phyloP scores from a whole-genome alignment of 2,888 invertebrate genomes.

The Euphydryas editha region DNA sequence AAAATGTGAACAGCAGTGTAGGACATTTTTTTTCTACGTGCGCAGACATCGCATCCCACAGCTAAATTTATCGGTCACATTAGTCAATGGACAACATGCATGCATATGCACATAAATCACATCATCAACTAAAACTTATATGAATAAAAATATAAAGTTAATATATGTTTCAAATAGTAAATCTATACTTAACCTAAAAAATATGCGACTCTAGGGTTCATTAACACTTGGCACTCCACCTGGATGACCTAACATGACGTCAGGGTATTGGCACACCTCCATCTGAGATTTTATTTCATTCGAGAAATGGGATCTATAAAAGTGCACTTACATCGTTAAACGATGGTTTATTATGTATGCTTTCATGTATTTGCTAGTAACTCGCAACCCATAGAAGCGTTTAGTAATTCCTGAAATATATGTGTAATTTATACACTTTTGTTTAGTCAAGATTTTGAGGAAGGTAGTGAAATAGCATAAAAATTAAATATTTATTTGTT shows the following conservation, averaged over 20 bases:
- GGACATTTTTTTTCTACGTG: no score
- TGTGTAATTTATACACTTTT: background rate
- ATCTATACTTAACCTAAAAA: slow-evolving; percentile 3
- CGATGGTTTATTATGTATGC: slow-evolving; percentile 17
- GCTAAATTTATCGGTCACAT: no score
- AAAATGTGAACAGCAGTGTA: no score
- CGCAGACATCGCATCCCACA: no score
- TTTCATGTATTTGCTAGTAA: slow-evolving; percentile 1
- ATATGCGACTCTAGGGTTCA: slow-evolving; percentile 60
- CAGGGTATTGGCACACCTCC: slow-evolving; percentile 58
- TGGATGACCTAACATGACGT: slow-evolving; percentile 62
- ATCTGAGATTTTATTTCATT: slow-evolving; percentile 51
- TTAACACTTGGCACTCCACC: slow-evolving; percentile 76
- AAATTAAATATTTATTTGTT: no score
- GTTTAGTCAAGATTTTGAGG: no score
- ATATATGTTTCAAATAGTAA: background rate
- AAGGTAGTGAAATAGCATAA: no score
- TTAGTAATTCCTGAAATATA: background rate
- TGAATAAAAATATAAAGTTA: background rate
- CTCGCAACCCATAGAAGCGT: background rate
- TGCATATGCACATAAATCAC: no score
- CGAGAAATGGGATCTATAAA: slow-evolving; percentile 33
- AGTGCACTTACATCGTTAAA: slow-evolving; percentile 22
- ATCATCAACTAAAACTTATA: background rate
- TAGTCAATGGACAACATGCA: no score